Conservation (phyloP, 2,888 invertebrate species). For the Cecidostiba fungosa region DNA sequence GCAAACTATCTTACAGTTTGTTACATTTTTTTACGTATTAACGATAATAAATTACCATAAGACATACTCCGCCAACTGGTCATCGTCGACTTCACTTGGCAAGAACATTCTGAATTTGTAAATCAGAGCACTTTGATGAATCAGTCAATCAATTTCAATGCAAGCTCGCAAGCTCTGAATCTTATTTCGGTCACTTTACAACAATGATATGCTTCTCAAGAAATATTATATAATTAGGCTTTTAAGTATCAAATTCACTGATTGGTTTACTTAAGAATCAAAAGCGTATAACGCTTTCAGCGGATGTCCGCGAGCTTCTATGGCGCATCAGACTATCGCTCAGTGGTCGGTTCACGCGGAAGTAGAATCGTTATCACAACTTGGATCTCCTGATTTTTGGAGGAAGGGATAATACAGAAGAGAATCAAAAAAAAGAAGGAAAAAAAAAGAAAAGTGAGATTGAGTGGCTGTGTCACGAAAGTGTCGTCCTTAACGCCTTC, state of each 20-base stretch:
- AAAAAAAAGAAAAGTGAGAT: conserved; percentile 4
- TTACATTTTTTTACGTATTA: no score
- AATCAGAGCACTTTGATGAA: no score
- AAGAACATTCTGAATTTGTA: conserved; percentile 18
- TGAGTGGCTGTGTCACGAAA: conserved; percentile 40
- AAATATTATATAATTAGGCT: no score
- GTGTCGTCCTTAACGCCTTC: conserved; percentile 32
- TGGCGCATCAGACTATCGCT: conserved; percentile 8
- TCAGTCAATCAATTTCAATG: no score
- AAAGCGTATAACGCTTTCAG: background rate
- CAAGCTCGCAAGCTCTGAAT: no score
- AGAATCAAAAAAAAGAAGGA: background rate
- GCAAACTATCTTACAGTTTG: no score
- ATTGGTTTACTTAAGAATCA: no score
- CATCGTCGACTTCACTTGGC: conserved; percentile 30
- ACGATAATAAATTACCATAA: conserved; percentile 32
- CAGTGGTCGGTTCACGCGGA: background rate
- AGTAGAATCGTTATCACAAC: background rate
- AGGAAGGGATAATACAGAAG: conserved; percentile 18
- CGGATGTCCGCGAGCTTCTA: conserved; percentile 12
- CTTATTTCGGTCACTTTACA: no score
- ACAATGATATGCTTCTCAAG: no score
- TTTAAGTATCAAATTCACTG: no score
- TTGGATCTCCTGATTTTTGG: background rate
- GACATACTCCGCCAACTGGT: conserved; percentile 44